phyloP scores from a whole-genome alignment of 2,113 vertebrate genomes.

The Cervus canadensis region DNA sequence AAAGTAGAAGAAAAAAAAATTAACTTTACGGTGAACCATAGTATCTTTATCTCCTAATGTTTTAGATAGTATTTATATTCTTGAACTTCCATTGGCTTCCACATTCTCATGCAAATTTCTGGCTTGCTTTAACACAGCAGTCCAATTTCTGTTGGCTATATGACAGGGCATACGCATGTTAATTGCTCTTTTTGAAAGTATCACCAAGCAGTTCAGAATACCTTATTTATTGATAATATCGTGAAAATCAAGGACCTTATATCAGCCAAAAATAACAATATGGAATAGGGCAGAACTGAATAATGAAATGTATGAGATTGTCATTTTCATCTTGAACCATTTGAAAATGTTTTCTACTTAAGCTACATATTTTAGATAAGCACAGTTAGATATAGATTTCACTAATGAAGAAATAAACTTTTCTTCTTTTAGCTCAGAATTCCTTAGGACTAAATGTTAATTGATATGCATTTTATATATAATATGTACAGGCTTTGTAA shows the following conservation, averaged over 20 bases:
- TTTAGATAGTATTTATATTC: background rate
- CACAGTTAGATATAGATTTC: conserved; percentile 46
- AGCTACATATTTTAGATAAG: conserved; percentile 50
- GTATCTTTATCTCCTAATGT: background rate
- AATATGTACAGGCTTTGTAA: conserved; percentile 66
- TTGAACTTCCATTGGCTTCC: background rate
- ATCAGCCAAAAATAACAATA: conserved; percentile 44
- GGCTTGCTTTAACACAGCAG: background rate
- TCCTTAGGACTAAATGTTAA: conserved; percentile 48
- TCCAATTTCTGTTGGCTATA: background rate
- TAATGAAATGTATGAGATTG: conserved; percentile 31
- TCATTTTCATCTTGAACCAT: conserved; percentile 26
- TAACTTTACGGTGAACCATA: background rate
- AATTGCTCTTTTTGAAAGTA: conserved; percentile 54
- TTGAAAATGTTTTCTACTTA: conserved; percentile 44
- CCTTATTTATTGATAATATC: conserved; percentile 68
- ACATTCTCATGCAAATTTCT: conserved; percentile 37
- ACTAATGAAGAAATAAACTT: background rate
- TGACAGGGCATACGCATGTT: conserved; percentile 21
- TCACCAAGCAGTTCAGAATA: conserved; percentile 65
- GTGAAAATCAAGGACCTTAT: conserved; percentile 60
- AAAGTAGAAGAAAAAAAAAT: background rate
- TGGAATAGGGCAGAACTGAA: conserved; percentile 34
- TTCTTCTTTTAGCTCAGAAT: conserved; percentile 18
- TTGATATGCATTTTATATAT: conserved; percentile 57